Evolutionary conservation across 2,888 invertebrate genomes (phyloP).

Genomic region (Venusia cambrica): DNA sequence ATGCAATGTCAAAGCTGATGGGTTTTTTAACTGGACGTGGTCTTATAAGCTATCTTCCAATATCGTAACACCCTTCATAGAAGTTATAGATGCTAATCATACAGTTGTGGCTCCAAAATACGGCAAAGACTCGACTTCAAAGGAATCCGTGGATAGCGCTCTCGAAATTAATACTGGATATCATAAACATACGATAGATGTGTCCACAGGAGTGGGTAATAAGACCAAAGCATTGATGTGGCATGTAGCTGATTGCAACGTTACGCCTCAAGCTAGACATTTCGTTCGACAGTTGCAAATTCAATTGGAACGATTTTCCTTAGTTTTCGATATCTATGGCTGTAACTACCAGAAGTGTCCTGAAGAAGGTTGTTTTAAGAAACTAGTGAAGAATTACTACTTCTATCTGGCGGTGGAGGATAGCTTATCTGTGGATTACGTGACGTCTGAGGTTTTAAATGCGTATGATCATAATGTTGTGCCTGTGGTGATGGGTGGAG

Average conservation of each 20-base stretch:
- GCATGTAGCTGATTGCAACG: conserved; percentile 43
- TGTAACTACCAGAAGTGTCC: conserved; percentile 48
- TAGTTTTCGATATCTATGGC: conserved; percentile 73
- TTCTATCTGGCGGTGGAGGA: conserved; percentile 60
- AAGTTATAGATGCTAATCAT: conserved; percentile 48
- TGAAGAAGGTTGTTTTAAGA: conserved; percentile 37
- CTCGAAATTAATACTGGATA: neutral
- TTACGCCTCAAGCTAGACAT: conserved; percentile 25
- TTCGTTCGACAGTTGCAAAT: conserved; percentile 53
- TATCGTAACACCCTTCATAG: conserved; percentile 57
- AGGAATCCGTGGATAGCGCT: conserved; percentile 1
- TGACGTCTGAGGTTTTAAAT: conserved; percentile 55
- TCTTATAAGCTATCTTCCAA: conserved; percentile 65
- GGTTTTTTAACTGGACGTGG: conserved; percentile 73
- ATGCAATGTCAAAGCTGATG: conserved; percentile 48
- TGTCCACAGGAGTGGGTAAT: conserved; percentile 18
- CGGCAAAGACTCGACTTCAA: conserved; percentile 38
- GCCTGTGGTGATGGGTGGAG: conserved; percentile 84
- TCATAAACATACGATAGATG: conserved; percentile 3
- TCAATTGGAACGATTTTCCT: conserved; percentile 49
- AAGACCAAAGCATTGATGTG: conserved; percentile 40
- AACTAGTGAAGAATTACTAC: conserved; percentile 51
- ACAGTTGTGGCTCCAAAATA: conserved; percentile 48
- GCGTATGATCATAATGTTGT: conserved; percentile 80
- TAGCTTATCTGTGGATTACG: conserved; percentile 53